Evolutionary conservation across 2,113 vertebrate species (phyloP).

Genomic region (Asarcornis scutulata): DNA sequence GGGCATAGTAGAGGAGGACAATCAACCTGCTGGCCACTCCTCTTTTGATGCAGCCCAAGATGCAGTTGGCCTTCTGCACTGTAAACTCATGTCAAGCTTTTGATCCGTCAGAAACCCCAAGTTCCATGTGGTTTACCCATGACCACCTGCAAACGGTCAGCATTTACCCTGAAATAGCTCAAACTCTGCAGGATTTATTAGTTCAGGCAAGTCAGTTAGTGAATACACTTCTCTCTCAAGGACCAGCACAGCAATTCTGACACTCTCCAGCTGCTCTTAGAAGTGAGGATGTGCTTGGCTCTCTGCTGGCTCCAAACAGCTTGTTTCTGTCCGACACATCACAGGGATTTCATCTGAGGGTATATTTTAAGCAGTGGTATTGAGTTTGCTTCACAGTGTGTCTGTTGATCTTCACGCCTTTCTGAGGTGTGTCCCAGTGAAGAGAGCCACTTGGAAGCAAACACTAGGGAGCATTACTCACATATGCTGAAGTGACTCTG

Average conservation of each 20-base stretch:
- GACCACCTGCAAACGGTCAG: not conserved
- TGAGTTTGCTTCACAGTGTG: not conserved
- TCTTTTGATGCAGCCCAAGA: too few species aligned
- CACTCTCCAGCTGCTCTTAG: not conserved
- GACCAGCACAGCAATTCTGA: not conserved
- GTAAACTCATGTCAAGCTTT: too few species aligned
- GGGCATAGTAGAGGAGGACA: too few species aligned
- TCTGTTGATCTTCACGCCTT: not conserved
- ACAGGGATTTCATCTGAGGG: not conserved
- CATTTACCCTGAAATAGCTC: not conserved
- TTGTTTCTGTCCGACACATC: not conserved
- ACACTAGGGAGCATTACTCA: not conserved
- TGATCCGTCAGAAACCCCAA: too few species aligned
- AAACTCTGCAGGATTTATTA: not conserved
- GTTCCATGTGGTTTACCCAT: not conserved
- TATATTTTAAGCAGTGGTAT: not conserved
- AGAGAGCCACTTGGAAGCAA: not conserved
- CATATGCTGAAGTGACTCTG: not conserved
- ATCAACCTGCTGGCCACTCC: too few species aligned
- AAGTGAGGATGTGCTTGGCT: not conserved
- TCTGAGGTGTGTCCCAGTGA: not conserved
- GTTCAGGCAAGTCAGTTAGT: not conserved
- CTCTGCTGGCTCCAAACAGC: not conserved
- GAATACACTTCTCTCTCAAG: not conserved
- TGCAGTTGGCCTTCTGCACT: too few species aligned